phyloP scores from a whole-genome alignment of 2,113 vertebrate genomes.

The Tragelaphus scriptus region DNA sequence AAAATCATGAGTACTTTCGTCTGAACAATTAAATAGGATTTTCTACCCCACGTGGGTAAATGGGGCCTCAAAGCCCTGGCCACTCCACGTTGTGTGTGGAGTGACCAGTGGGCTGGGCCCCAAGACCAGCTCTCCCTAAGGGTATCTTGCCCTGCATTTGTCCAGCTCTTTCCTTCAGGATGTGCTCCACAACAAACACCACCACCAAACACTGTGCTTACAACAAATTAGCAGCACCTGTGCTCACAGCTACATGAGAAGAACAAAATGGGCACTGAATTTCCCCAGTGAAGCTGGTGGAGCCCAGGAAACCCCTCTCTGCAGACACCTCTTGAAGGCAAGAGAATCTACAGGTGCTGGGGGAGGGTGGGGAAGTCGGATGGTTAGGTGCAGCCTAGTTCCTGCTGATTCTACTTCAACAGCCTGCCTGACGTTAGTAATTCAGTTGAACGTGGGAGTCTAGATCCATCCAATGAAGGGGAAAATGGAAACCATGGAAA shows the following conservation, averaged over 20 bases:
- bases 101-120: rapidly evolving
- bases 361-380: rapidly evolving
- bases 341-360: rapidly evolving
- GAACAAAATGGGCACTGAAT: not conserved
- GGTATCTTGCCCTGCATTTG: too few species aligned
- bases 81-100: rapidly evolving
- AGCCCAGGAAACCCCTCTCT: not conserved
- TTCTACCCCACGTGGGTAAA: not conserved
- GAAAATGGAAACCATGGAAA: not conserved
- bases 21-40: not conserved
- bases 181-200: too few species aligned
- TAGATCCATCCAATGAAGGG: not conserved
- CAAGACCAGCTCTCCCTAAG: not conserved
- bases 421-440: rapidly evolving
- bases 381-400: rapidly evolving
- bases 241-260: not conserved
- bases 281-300: not conserved
- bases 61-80: not conserved
- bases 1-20: not conserved
- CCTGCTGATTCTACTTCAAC: not conserved
- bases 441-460: not conserved
- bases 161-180: not conserved
- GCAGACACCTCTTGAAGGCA: not conserved
- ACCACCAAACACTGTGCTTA: rapidly evolving
- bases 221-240: not conserved